Evolutionary conservation across 2,797 vertebrate genomes (phyloP), one percentile per base, ranked within the genome.

Genomic region (Chloroceryle inda): DNA sequence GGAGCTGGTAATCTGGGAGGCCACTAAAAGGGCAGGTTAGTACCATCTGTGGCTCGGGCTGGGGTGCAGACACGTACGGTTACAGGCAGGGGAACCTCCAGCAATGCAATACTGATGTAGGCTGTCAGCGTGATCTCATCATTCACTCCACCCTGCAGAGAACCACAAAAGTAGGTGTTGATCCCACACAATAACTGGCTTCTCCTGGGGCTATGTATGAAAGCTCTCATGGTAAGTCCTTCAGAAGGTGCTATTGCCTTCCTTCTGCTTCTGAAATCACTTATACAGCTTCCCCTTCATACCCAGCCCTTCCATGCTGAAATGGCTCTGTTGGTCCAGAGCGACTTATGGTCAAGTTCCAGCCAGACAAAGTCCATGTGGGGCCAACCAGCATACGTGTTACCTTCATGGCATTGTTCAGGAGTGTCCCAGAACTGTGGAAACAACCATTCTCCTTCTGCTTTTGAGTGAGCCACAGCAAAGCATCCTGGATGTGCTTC

Each of bases 381-480:
- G 12, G 82, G 19, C 49, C 53, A 75, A 38, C 17, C 49, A 77
- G 40, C 16, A 63, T 68, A 61, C 2, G 5, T 21, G 44, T 45
- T 45, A 98, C 98, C 99, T 99, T 99, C 94, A 99, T 98, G 5
- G 97, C 98, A 1, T 98, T 99, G 97, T 99, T 97, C 31, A 99
- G 92, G 74, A 99, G 98, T 2, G 79, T 96, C 23, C 99, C 99
- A 2, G 98, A 98, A 17, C 98, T 98, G 1, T 1, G 82, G 94
- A 99, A 98, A 94, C 99, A 99, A 56, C 99, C 99, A 0, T 98
- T 97, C 0, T 64, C 29, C 62, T 83, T 97, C 96, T 99, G 99
- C 44, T 45, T 7, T 90, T 97, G 5, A 3, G 5, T 1, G 96
- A 99, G 97, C 98, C 98, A 99, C 4, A 0, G 4, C 88, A 97